phyloP scores from a whole-genome alignment of 2,113 vertebrate species.

The cat (Felis catus) region F.catus_Fca126_mat1.0 CM031418.1:95870501-95871000 shows the following conservation, averaged over 20 bases:
- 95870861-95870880: background rate
- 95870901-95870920: background rate
- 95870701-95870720: background rate
- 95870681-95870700: background rate
- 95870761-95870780: background rate
- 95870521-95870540: background rate
- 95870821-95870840: background rate
- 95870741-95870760: background rate
- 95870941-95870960: background rate
- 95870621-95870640: background rate
- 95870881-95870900: background rate
- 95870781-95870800: background rate
- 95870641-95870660: background rate
- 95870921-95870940: background rate
- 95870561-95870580: slow-evolving; percentile 28
- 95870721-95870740: background rate
- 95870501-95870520: background rate
- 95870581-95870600: slow-evolving; percentile 25
- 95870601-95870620: background rate
- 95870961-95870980: background rate
- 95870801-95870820: background rate
- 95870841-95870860: accelerated
- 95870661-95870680: background rate
- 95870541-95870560: background rate
- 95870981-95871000: background rate